Evolutionary conservation across 2,797 vertebrate species (phyloP), one percentile per base, ranked within the genome.

Genomic region (Pangasius krempfi): DNA sequence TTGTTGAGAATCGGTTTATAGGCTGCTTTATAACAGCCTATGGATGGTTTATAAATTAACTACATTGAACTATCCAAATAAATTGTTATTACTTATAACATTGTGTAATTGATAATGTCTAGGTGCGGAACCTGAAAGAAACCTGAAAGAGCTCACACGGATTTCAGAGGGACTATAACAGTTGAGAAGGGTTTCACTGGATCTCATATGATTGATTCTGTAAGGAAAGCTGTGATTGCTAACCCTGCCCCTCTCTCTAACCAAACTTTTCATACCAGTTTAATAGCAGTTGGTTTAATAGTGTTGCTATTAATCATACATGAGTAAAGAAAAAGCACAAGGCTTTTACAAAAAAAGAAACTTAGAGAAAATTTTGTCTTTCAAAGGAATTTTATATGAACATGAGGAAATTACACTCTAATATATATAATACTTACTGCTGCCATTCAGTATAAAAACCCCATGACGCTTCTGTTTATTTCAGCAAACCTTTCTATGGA

Each of bases 71-170:
- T 56, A 20, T 22, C 27, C 16, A 56, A 54, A 54, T 33, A 30
- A 56, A 54, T 56, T 22, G 8, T 60, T 60, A 5, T 12, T 81
- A 25, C 4, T 13, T 33, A 60, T 47, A 18, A 22, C 9, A 60
- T 58, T 80, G 27, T 33, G 1, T 1, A 82, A 18, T 54, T 82
- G 64, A 75, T 85, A 60, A 47, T 54, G 44, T 52, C 37, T 25
- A 76, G 84, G 64, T 47, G 84, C 84, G 52, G 79, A 76, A 47
- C 16, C 78, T 64, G 70, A 27, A 27, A 87, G 80, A 89, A 87
- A 72, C 56, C 47, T 54, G 12, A 50, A 52, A 18, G 12, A 58
- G 82, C 54, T 91, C 22, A 84, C 73, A 89, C 18, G 56, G 25
- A 66, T 20, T 64, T n/a, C 27, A 66, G 52, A 64, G 40, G 25